Conservation (phyloP, 2,797 vertebrate species). For the Tadarida brasiliensis region DNA sequence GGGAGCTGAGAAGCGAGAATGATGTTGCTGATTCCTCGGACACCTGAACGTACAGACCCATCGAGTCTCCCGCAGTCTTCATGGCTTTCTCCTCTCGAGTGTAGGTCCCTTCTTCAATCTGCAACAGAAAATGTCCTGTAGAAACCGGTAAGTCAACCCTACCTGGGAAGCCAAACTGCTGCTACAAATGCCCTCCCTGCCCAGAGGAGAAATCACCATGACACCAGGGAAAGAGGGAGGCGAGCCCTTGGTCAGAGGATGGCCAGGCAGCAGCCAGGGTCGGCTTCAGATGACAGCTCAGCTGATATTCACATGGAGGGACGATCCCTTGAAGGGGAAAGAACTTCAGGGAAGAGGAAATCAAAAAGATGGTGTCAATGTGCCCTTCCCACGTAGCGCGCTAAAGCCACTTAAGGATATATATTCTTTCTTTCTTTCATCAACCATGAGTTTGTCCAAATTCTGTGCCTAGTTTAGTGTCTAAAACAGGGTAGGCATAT, state of each 20-base stretch:
- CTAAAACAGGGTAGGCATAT: not conserved
- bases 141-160: not conserved
- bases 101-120: not conserved
- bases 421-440: not conserved
- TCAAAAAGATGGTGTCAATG: not conserved
- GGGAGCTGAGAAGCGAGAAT: not conserved
- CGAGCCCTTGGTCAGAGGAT: too few relatives aligned
- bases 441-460: not conserved
- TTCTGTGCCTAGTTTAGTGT: not conserved
- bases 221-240: not conserved
- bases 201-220: not conserved
- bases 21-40: not conserved
- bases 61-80: not conserved
- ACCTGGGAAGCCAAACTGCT: not conserved
- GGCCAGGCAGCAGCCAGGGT: not conserved
- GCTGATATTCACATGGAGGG: not conserved
- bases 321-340: not conserved
- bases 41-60: fast-evolving
- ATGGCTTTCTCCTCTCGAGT: not conserved
- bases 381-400: not conserved
- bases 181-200: not conserved
- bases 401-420: not conserved
- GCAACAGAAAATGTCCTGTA: not conserved
- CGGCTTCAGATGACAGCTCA: not conserved
- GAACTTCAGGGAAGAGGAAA: not conserved